Evolutionary conservation across 2,888 invertebrate genomes (phyloP).

Genomic region (Siphlonurus alternatus): DNA sequence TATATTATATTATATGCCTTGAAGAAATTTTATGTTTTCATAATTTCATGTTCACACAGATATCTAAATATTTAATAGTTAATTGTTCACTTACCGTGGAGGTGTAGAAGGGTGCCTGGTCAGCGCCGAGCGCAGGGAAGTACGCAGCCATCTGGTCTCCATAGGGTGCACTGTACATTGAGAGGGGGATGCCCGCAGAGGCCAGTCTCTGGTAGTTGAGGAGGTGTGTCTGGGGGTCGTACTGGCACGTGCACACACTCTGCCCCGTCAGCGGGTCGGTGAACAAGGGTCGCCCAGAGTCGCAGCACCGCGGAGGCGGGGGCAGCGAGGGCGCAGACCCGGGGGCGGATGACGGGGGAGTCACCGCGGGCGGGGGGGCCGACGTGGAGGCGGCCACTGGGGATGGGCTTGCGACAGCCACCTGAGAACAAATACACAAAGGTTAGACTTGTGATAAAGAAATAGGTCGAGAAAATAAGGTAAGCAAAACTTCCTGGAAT

Average conservation of each 20-base stretch:
- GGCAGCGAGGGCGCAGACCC: conserved; percentile 13
- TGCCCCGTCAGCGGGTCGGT: conserved; percentile 80
- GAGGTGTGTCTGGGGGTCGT: conserved; percentile 41
- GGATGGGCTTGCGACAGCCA: conserved; percentile 3
- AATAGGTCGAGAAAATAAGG: not conserved
- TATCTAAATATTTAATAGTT: too few relatives aligned
- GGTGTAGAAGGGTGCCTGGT: conserved; percentile 72
- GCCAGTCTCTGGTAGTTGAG: conserved; percentile 68
- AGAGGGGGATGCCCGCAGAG: conserved; percentile 52
- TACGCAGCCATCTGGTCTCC: conserved; percentile 52
- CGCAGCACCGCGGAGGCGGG: conserved; percentile 50
- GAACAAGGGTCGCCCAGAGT: conserved; percentile 80
- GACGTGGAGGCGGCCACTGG: conserved; percentile 17
- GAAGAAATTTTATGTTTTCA: too few relatives aligned
- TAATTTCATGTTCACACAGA: too few relatives aligned
- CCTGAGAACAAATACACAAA: conserved; percentile 1
- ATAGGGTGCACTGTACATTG: conserved; percentile 51
- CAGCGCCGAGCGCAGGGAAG: conserved; percentile 67
- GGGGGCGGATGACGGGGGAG: conserved; percentile 31
- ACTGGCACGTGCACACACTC: conserved; percentile 79
- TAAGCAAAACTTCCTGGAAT: too few relatives aligned
- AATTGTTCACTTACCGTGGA: conserved; percentile 75
- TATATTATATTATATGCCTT: too few relatives aligned
- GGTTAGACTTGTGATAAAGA: not conserved
- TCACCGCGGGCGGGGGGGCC: conserved; percentile 30